A percentile compares a stretch with the other conserved stretches of the same genome.
phyloP scores from a whole-genome alignment of 2,888 invertebrate genomes.

The Polyommatus iphigenia region DNA sequence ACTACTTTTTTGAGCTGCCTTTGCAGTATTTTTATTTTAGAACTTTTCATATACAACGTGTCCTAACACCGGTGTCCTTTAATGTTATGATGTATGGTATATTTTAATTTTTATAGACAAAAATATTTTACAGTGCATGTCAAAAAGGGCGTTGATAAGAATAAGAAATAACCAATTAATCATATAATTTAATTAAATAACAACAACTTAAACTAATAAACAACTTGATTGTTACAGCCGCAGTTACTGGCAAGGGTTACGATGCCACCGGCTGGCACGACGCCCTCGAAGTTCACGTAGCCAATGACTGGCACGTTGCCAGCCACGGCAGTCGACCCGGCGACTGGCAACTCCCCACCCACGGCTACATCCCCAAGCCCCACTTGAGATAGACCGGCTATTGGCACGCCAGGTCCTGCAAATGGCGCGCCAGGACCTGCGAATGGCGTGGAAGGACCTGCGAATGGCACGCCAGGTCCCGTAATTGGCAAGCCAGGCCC shows the following conservation, averaged over 20 bases:
- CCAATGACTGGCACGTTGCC: constrained; percentile 70
- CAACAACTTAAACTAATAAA: constrained; percentile 38
- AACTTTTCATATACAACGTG: no score
- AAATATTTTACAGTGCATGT: no score
- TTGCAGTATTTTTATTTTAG: no score
- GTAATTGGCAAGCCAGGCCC: constrained; percentile 41
- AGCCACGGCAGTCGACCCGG: constrained; percentile 56
- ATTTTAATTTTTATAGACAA: no score
- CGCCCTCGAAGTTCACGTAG: constrained; percentile 67
- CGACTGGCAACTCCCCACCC: constrained; percentile 60
- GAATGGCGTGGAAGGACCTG: constrained; percentile 46
- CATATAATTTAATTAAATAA: constrained; percentile 41
- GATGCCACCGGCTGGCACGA: constrained; percentile 62
- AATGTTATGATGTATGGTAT: no score
- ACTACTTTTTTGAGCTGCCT: no score
- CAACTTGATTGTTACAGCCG: constrained; percentile 47
- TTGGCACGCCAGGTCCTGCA: constrained; percentile 41
- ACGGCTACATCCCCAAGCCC: constrained; percentile 60
- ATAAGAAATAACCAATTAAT: constrained; percentile 19
- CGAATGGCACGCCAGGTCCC: constrained; percentile 60
- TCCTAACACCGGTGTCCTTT: no score
- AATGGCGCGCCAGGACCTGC: constrained; percentile 38
- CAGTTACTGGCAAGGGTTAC: constrained; percentile 60
- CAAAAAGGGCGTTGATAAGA: neutral
- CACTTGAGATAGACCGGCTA: constrained; percentile 41